A percentile compares a stretch with the other conserved stretches of the same genome.
Evolutionary conservation across 2,888 invertebrate genomes (phyloP).

Genomic region (Caenorhabditis macrosperma): DNA sequence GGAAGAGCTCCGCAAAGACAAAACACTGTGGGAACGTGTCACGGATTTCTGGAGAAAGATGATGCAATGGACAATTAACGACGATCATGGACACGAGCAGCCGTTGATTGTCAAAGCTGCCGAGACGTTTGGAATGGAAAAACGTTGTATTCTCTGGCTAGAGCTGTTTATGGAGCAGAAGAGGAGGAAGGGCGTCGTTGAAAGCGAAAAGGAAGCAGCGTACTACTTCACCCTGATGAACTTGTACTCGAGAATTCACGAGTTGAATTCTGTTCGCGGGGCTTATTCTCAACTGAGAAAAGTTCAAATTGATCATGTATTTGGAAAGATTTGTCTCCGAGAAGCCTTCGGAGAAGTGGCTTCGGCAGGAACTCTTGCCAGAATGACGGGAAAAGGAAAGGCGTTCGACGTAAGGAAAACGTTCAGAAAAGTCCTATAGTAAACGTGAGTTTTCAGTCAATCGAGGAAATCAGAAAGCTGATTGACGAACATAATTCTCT

Average conservation of each 20-base stretch:
- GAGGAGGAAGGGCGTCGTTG: neutral
- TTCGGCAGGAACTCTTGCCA: neutral
- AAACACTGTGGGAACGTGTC: conserved; percentile 2
- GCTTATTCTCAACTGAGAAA: conserved; percentile 30
- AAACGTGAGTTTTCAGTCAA: conserved; percentile 1
- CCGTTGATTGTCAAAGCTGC: conserved; percentile 48
- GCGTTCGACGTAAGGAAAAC: conserved; percentile 19
- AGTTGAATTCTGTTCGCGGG: conserved; percentile 48
- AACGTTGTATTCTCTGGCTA: conserved; percentile 52
- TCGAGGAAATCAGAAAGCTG: conserved; percentile 11
- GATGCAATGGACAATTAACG: conserved; percentile 18
- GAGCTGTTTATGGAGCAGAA: conserved; percentile 44
- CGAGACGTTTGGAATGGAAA: conserved; percentile 54
- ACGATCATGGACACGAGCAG: conserved; percentile 40
- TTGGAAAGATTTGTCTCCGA: conserved; percentile 39
- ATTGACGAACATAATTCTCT: conserved; percentile 20
- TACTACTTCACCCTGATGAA: conserved; percentile 53
- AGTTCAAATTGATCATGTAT: conserved; percentile 51
- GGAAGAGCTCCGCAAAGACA: conserved; percentile 6
- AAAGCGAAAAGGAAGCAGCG: conserved; percentile 18
- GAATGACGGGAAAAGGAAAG: conserved; percentile 32
- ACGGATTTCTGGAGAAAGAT: conserved; percentile 36
- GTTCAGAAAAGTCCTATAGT: neutral
- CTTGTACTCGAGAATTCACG: conserved; percentile 42
- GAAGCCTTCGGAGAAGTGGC: conserved; percentile 46